A percentile compares a stretch with the other conserved stretches of the same genome.
Evolutionary conservation across 2,113 vertebrate genomes (phyloP).

Genomic region (Tauraco erythrolophus): DNA sequence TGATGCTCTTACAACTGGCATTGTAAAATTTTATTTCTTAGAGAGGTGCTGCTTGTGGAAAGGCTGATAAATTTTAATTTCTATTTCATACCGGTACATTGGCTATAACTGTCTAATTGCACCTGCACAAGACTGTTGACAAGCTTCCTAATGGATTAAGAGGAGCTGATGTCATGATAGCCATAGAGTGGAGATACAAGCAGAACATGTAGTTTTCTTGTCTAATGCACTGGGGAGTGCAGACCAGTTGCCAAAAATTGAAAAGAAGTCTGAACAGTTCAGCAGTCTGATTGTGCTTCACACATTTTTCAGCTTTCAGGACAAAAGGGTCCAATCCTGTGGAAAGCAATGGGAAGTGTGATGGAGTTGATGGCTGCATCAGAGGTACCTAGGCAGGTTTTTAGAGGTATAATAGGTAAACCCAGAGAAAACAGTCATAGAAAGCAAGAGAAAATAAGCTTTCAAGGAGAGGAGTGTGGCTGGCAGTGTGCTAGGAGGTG

Average conservation of each 20-base stretch:
- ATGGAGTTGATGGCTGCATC: not conserved
- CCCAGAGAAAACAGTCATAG: not conserved
- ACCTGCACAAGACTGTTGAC: not conserved
- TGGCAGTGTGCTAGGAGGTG: not conserved
- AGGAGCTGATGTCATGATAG: not conserved
- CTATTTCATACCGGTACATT: not conserved
- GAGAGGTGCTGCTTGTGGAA: not conserved
- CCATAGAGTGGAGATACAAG: not conserved
- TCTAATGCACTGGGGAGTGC: not conserved
- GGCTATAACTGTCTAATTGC: not conserved
- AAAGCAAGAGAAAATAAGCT: not conserved
- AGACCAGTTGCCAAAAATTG: not conserved
- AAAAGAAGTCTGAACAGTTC: not conserved
- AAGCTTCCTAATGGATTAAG: not conserved
- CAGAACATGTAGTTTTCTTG: not conserved
- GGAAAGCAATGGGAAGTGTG: not conserved
- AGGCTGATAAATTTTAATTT: conserved; percentile 38
- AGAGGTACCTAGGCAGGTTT: not conserved
- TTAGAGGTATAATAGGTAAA: not conserved
- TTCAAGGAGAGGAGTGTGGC: not conserved
- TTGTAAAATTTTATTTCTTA: conserved; percentile 25
- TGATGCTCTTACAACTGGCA: not conserved
- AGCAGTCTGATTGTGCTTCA: not conserved
- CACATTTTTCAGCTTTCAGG: not conserved
- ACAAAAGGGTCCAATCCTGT: not conserved